Percentiles rank a stretch among this genome's conserved stretches.
These are phyloP conservation scores for Helarctos malayanus DNA, from an alignment of 2,797 vertebrate species.

Conservation along the genomic window DNA sequence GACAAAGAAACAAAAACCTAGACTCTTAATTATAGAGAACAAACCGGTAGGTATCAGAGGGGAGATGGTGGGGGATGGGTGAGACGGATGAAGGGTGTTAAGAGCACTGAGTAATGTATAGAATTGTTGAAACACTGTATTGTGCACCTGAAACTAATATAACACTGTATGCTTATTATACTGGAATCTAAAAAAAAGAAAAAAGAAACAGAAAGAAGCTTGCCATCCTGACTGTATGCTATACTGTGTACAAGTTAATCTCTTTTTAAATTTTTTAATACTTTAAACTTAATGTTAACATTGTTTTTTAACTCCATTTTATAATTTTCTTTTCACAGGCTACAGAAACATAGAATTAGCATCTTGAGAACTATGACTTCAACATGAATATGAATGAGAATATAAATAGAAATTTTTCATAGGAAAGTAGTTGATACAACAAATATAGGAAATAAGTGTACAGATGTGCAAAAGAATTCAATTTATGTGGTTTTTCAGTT, in stretches of 20 bases:
- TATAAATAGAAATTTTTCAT: neutral
- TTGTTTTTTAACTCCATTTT: neutral
- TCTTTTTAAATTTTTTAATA: neutral
- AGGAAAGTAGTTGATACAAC: neutral
- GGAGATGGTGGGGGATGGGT: neutral
- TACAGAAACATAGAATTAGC: neutral
- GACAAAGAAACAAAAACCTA: neutral
- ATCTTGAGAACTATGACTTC: neutral
- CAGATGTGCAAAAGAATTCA: neutral
- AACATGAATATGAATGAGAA: neutral
- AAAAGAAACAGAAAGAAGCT: neutral
- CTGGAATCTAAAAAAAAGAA: neutral
- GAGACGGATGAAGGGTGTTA: neutral
- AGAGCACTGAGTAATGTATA: neutral
- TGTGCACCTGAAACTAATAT: neutral
- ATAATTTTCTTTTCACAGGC: neutral
- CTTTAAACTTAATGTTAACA: neutral
- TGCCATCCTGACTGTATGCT: neutral
- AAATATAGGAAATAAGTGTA: neutral
- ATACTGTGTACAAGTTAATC: neutral
- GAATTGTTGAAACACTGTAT: neutral
- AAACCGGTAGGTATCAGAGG: neutral
- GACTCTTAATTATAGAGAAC: neutral
- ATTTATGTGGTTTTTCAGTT: neutral
- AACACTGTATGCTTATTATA: neutral